Evolutionary conservation across 2,888 invertebrate genomes (phyloP).

Genomic region (Agonopterix arenella): DNA sequence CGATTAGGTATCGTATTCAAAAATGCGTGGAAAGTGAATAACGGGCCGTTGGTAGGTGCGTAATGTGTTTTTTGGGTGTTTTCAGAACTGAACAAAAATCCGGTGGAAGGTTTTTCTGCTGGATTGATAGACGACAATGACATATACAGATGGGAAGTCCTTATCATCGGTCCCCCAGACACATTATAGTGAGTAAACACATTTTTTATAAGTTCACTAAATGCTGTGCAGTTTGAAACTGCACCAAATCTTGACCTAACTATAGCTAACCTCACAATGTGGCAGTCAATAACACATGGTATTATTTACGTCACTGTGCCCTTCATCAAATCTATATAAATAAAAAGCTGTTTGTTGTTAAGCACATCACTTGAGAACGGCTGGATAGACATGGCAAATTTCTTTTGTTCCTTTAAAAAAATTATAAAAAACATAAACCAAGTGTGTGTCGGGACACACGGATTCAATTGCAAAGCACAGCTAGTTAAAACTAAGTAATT

Average conservation of each 20-base stretch:
- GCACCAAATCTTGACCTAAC: background rate
- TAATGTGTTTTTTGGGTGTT: slow-evolving; percentile 21
- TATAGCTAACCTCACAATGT: background rate
- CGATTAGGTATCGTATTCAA: slow-evolving; percentile 14
- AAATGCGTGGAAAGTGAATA: slow-evolving; percentile 5
- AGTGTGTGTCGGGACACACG: too few species aligned
- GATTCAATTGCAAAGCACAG: too few species aligned
- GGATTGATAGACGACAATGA: slow-evolving; percentile 99
- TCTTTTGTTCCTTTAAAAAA: too few species aligned
- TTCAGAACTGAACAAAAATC: slow-evolving; percentile 98
- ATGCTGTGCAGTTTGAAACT: background rate
- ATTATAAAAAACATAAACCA: too few species aligned
- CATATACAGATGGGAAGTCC: slow-evolving; percentile 99
- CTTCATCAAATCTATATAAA: too few species aligned
- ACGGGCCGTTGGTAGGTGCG: background rate
- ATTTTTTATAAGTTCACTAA: background rate
- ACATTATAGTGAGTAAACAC: slow-evolving; percentile 93
- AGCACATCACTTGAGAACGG: too few species aligned
- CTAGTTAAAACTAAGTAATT: too few species aligned
- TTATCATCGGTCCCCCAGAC: slow-evolving; percentile 99
- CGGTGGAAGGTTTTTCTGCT: slow-evolving; percentile 99
- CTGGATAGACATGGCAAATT: too few species aligned
- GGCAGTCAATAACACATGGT: background rate
- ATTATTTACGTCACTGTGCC: background rate
- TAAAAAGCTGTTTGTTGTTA: too few species aligned